Base-by-base conservation (phyloP, 1,140 invertebrate species). In the Sarcophaga peregrina region DNA sequence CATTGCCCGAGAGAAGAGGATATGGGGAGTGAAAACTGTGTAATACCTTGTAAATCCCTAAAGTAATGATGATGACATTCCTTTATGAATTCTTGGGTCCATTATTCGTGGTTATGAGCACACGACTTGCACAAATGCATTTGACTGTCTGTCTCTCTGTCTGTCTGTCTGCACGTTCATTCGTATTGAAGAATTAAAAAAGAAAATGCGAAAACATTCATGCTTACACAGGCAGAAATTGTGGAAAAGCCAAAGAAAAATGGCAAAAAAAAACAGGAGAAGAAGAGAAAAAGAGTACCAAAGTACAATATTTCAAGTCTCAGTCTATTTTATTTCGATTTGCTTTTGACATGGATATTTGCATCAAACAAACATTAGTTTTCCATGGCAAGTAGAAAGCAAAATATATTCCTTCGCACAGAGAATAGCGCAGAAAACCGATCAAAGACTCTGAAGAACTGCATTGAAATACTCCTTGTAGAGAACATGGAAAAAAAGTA, bases 11-110 rank as follows among this genome's bases (percentile, higher is more conserved):
- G 25, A 37, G 25, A 37, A 4, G 25, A 37, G 25, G 4, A 37
- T 37, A 37, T 37, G 25, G 25, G 25, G 25, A 37, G n/a, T n/a
- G n/a, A 25, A 20, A 72, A 72, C 47, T 78, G 20, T 78, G 47
- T 78, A 78, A 78, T 78, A 13, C 47, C 75, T 78, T 78, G 75
- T 78, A 78, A 78, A 78, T 78, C 75, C 75, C 47, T 78, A 15
- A 50, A 78, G 75, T 78, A 50, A 78, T 52, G 75, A 78, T 52
- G 75, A 78, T 78, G 75, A 78, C 75, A 78, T 78, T 78, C 75
- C 25, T 78, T 78, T 78, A 78, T 78, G 75, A 50, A 78, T 78
- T 78, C 75, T 52, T 78, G 75, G n/a, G 17, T 76, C 46, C 48
- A 78, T 78, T 78, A 78, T 78, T 48, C 75, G 47, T 78, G 47